These are phyloP conservation scores for Varroa destructor DNA, from an alignment of 1,140 invertebrate genomes.

Conservation along the genomic window DNA sequence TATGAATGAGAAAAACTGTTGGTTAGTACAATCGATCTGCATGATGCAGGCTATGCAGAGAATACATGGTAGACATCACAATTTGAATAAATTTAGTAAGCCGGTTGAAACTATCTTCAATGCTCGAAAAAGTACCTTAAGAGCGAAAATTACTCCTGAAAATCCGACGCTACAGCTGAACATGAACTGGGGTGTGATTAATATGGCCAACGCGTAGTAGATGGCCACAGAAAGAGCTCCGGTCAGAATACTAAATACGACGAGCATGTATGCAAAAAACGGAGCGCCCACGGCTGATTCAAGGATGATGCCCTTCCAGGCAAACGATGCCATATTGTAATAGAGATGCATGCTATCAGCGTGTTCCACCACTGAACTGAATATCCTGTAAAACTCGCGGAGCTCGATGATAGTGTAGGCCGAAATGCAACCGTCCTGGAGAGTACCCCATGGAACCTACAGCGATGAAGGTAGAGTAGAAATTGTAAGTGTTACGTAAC, in stretches of 20 bases:
- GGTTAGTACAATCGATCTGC: no score
- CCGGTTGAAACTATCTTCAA: no score
- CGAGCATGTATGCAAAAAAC: constrained; percentile 49
- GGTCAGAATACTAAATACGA: constrained; percentile 46
- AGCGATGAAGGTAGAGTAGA: constrained; percentile 40
- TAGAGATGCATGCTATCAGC: constrained; percentile 58
- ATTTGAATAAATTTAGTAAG: no score
- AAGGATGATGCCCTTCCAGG: constrained; percentile 50
- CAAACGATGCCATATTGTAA: constrained; percentile 58
- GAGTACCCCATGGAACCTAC: constrained; percentile 45
- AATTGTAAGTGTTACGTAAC: constrained; percentile 33
- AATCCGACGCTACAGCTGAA: constrained; percentile 55
- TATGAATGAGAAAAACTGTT: no score
- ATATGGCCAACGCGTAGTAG: constrained; percentile 36
- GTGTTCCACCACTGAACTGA: constrained; percentile 53
- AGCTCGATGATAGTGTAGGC: constrained; percentile 45
- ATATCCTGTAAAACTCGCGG: constrained; percentile 48
- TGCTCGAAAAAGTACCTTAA: constrained; percentile 46
- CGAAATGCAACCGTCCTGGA: constrained; percentile 50
- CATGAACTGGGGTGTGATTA: constrained; percentile 39
- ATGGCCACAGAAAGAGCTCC: constrained; percentile 47
- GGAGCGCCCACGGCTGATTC: constrained; percentile 48
- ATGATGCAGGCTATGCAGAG: no score
- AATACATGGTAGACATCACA: no score
- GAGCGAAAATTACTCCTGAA: constrained; percentile 52